These are phyloP conservation scores for Sabellastarte sp. DNA, from an alignment of 2,888 invertebrate species.

Conservation along the genomic window DNA sequence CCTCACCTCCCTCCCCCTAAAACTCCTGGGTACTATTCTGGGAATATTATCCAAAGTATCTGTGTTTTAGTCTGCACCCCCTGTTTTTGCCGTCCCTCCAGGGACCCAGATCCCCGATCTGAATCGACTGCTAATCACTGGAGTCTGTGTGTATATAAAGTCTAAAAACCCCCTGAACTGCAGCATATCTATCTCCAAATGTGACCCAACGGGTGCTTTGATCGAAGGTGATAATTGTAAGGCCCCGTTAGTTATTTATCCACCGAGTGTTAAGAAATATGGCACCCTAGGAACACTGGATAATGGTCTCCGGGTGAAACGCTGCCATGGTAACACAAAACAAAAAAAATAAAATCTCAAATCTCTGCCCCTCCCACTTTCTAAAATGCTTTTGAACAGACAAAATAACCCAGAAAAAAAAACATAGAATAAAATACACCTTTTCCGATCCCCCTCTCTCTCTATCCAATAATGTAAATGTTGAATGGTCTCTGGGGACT, in stretches of 20 bases:
- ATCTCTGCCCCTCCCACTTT: too few relatives aligned
- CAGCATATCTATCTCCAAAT: conserved; percentile 13
- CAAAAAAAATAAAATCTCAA: too few relatives aligned
- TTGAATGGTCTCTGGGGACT: not conserved
- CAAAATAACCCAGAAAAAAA: too few relatives aligned
- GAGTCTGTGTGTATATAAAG: not conserved
- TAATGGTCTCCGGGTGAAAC: conserved; percentile 14
- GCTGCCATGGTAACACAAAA: too few relatives aligned
- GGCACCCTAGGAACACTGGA: conserved; percentile 8
- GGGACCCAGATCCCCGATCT: not conserved
- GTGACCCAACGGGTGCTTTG: conserved; percentile 20
- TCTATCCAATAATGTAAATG: not conserved
- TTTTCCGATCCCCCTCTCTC: not conserved
- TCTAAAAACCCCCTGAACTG: too few relatives aligned
- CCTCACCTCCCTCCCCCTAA: conserved; percentile 1
- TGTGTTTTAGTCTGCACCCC: not conserved
- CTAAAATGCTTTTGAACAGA: too few relatives aligned
- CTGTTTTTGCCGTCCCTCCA: not conserved
- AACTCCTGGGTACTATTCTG: too few relatives aligned
- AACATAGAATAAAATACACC: conserved; percentile 5
- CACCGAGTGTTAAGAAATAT: conserved; percentile 13
- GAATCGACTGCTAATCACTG: not conserved
- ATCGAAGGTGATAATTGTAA: conserved; percentile 29
- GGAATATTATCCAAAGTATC: too few relatives aligned
- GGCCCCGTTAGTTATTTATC: conserved; percentile 24